Base-by-base conservation (phyloP, 2,888 invertebrate genomes). In the Megastigmus dorsalis region DNA sequence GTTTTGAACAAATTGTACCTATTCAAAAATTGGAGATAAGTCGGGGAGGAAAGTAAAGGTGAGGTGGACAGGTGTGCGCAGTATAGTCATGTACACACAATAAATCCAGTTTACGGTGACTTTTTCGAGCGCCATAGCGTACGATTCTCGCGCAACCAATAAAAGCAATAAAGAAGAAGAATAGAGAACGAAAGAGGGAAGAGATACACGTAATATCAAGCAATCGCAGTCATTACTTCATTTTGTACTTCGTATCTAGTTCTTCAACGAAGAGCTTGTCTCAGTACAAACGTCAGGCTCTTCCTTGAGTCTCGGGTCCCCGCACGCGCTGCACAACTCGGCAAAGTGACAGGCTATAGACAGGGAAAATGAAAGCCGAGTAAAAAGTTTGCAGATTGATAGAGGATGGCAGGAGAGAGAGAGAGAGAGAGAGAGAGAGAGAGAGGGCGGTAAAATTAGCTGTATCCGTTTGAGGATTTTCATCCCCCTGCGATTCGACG, bases 1-100 rank as follows among this genome's bases (percentile, higher is more conserved):
- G 75, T 75, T 77, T 76, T 77, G 68, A 78, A 77, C 82, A 81
- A 83, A 82, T 82, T 81, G 79, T 80, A 76, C 78, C 81, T 79
- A 81, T 83, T 82, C 82, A 82, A 65, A 76, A 57, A 76, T 63
- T 59, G 75, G 30, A 62, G 45, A 15, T 68, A 43, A 66, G 38
- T 43, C 36, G 30, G 57, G 45, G 72, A 15, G 70, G 50, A 65
- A n/a, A n/a, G n/a, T n/a, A n/a, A n/a, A n/a, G n/a, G n/a, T 55
- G 74, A 72, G 74, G n/a, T n/a, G n/a, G n/a, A n/a, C n/a, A n/a
- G n/a, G n/a, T n/a, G n/a, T n/a, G n/a, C n/a, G n/a, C n/a, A n/a
- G n/a, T n/a, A n/a, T n/a, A n/a, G n/a, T n/a, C n/a, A n/a, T n/a
- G n/a, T n/a, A 75, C 75, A 79, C 72, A 79, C 80, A 79, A 80